Base-by-base conservation (phyloP, 2,888 invertebrate genomes). In the Masnerella sp. region DNA sequence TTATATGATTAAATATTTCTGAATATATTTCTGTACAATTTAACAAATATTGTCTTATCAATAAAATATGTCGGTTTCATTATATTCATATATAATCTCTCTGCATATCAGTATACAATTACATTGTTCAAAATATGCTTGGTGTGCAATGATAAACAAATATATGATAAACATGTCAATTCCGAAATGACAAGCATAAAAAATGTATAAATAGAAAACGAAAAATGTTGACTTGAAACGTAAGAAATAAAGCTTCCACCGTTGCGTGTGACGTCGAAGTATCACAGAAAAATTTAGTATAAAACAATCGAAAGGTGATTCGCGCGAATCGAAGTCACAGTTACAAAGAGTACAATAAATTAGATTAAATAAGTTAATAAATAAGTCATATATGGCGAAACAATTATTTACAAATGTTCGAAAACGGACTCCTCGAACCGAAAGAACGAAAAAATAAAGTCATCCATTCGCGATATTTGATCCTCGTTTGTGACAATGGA, bases 361-460 rank as follows among this genome's bases (percentile, higher is more conserved):
- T 67, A 67, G 8, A 43, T 67, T 68, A 68, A 68, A 68, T 68
- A 68, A 59, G 15, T 59, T 32, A 68, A 68, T 68, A 68, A 68
- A 68, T 68, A 59, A 68, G 36, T 68, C 58, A 51, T 49, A 20
- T 51, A 51, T 58, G 68, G 68, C 68, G 34, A 59, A 68, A 68
- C 59, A 68, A 68, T 68, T 68, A 68, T 68, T 59, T 68, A 68
- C 68, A 68, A 38, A 38, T 52, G 25, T 47, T 22, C 58, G 30
- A 54, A 34, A 32, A 45, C 22, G 7, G 5, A 3, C 9, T 15
- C 18, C 36, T 18, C 38, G 34, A 62, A 42, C 12, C 3, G 7
- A 30, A 67, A 45, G n/a, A 28, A 34, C 8, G 18, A 8, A 5
- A 18, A 20, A n/a, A 56, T 30, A 22, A 54, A 38, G 43, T 54